phyloP scores from a whole-genome alignment of 2,797 vertebrate genomes.

The Rhinogobio ventralis region DNA sequence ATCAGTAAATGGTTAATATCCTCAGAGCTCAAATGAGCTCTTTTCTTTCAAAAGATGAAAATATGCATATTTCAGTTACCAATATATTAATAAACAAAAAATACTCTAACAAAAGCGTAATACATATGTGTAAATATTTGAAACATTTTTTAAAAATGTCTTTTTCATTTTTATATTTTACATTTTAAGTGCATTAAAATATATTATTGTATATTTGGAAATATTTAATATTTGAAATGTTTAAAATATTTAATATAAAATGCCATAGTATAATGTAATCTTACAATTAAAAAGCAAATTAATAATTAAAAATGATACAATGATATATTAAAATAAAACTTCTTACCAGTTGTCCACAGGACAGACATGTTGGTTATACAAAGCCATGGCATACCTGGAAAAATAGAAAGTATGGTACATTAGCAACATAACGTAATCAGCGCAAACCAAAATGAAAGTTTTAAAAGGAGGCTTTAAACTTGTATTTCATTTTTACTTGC shows the following conservation, averaged over 20 bases:
- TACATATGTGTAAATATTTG: background rate
- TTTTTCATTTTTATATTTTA: background rate
- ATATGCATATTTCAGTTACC: background rate
- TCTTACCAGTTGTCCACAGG: conserved; percentile 84
- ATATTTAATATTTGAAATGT: too few species aligned
- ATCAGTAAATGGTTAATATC: conserved; percentile 7
- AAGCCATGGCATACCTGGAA: conserved; percentile 82
- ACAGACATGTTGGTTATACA: conserved; percentile 85
- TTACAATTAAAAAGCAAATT: background rate
- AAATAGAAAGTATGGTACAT: conserved; percentile 40
- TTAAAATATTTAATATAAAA: too few species aligned
- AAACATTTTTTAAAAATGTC: background rate
- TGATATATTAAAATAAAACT: background rate
- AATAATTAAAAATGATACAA: background rate
- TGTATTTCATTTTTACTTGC: background rate
- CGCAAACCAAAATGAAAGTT: background rate
- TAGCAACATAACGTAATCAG: background rate
- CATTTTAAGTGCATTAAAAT: background rate
- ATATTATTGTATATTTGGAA: background rate
- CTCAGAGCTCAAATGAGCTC: background rate
- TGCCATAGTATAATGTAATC: background rate
- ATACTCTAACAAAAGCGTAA: background rate
- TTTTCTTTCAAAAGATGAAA: background rate
- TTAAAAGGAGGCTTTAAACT: background rate
- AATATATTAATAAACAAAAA: background rate